Conservation (phyloP, 2,113 vertebrate genomes). For the Andinoacara biseriatus region DNA sequence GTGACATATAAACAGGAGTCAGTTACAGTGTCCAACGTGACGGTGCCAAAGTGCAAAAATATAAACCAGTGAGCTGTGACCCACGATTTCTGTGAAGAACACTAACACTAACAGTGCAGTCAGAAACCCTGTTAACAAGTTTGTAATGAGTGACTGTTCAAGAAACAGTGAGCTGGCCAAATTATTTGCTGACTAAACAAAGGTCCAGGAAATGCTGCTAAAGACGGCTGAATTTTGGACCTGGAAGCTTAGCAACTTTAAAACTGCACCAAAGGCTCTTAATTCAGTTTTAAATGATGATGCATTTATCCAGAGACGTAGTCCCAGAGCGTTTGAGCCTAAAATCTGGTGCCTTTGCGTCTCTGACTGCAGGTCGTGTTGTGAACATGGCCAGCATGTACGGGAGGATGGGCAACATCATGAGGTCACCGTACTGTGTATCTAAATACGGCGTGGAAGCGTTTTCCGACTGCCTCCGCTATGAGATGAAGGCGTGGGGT, state of each 20-base stretch:
- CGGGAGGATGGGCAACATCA: constrained; percentile 80
- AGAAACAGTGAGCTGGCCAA: neutral
- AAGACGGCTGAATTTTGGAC: constrained; percentile 21
- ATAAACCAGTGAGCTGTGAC: neutral
- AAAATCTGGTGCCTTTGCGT: neutral
- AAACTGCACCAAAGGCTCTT: neutral
- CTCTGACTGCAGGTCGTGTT: constrained; percentile 81
- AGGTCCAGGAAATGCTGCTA: neutral
- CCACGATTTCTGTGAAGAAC: constrained; percentile 9
- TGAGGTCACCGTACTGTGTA: constrained; percentile 86
- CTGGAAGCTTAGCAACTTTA: neutral
- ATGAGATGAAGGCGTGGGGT: constrained; percentile 89
- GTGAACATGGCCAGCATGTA: constrained; percentile 87
- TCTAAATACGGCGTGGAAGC: constrained; percentile 88
- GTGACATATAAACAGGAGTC: neutral
- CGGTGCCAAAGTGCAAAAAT: neutral
- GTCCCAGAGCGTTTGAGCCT: too few species aligned
- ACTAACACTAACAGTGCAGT: neutral
- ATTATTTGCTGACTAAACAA: neutral
- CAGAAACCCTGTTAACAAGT: neutral
- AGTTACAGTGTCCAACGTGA: neutral
- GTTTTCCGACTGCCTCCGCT: constrained; percentile 88
- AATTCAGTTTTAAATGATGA: neutral
- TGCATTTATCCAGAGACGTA: neutral
- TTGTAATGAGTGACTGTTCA: neutral